phyloP scores from a whole-genome alignment of 1,140 invertebrate species.

The Neotoxoptera formosana region DNA sequence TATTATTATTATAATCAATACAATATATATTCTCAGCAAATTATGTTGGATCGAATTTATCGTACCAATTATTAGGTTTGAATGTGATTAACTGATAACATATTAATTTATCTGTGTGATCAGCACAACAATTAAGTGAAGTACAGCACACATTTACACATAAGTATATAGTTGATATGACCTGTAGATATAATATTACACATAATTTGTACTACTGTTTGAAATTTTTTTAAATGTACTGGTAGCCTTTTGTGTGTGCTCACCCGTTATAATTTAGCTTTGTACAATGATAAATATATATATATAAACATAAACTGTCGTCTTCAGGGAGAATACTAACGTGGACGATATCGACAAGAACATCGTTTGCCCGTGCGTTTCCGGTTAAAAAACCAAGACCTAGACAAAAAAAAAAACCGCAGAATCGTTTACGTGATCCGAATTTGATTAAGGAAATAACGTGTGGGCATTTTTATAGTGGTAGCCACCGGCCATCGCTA shows the following conservation, averaged over 20 bases:
- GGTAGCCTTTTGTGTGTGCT: background rate
- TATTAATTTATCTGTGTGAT: background rate
- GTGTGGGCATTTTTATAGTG: background rate
- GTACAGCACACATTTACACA: background rate
- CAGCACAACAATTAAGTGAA: background rate
- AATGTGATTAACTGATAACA: background rate
- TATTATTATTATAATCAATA: background rate
- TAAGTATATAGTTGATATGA: background rate
- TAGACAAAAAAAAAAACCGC: slow-evolving; percentile 18
- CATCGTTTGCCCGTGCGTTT: background rate
- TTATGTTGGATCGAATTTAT: background rate
- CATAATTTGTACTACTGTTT: background rate
- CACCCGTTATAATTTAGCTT: background rate
- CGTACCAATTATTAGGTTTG: background rate
- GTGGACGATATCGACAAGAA: background rate
- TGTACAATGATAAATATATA: background rate
- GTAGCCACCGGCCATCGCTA: background rate
- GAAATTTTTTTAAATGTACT: background rate
- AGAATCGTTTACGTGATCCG: slow-evolving; percentile 14
- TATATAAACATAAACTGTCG: background rate
- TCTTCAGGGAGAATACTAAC: background rate
- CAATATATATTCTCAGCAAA: background rate
- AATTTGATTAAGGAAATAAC: background rate
- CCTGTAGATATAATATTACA: background rate
- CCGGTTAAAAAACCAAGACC: background rate